These are phyloP conservation scores for Caenorhabditis macrosperma DNA, from an alignment of 2,888 invertebrate species.

Conservation along the genomic window DNA sequence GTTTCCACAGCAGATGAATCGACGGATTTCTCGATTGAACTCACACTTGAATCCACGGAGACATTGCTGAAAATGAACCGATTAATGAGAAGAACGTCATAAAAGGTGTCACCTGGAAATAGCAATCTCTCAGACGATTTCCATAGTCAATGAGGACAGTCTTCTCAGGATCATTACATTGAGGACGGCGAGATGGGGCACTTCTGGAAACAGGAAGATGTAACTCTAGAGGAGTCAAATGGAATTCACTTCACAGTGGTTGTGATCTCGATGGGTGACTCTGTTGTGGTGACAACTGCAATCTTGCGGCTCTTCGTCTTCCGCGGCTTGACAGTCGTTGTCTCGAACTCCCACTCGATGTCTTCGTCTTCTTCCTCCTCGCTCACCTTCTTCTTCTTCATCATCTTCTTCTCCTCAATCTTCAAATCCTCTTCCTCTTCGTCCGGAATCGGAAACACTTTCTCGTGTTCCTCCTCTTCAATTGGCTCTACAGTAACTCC, in stretches of 20 bases:
- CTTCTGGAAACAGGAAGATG: constrained; percentile 66
- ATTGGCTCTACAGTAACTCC: constrained; percentile 49
- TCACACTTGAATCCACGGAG: constrained; percentile 70
- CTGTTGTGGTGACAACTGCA: constrained; percentile 53
- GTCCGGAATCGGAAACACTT: constrained; percentile 50
- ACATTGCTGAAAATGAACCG: constrained; percentile 64
- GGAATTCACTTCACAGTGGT: constrained; percentile 41
- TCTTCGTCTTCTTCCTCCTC: constrained; percentile 57
- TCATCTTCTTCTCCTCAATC: constrained; percentile 31
- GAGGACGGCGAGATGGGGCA: constrained; percentile 64
- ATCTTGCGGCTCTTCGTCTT: constrained; percentile 56
- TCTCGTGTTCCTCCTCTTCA: constrained; percentile 48
- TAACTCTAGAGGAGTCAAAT: neutral
- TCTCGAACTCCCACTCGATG: constrained; percentile 65
- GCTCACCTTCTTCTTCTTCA: constrained; percentile 24
- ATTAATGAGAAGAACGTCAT: neutral
- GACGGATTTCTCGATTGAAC: constrained; percentile 69
- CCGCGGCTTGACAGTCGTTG: constrained; percentile 53
- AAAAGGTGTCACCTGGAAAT: constrained; percentile 59
- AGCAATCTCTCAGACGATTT: constrained; percentile 71
- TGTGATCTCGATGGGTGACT: constrained; percentile 35
- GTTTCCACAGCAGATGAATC: constrained; percentile 72
- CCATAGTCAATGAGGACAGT: constrained; percentile 71
- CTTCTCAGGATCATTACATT: constrained; percentile 68
- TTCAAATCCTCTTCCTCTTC: constrained; percentile 57